Base-by-base conservation (phyloP, 2,113 vertebrate genomes). In the Monopterus albus region DNA sequence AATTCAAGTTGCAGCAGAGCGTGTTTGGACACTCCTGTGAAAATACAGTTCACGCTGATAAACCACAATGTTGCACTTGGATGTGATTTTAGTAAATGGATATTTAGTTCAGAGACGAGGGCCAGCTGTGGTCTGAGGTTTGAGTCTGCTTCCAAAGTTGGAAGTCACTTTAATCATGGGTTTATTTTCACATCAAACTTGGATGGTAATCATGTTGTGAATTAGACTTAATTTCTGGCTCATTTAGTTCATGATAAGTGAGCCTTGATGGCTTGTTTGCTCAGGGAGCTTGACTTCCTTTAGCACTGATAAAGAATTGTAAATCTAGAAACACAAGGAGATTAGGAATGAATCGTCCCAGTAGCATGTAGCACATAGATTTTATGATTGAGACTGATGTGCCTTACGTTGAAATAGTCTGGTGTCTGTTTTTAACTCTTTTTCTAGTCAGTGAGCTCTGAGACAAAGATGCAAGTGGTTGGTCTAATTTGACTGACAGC, bases 101-200 rank as follows among this genome's bases (percentile, higher is more conserved):
- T 79, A 57, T 75, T 79, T 55, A 75, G 68, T 40, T 11, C 36
- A 57, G 56, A 75, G 67, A 81, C 21, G 51, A 69, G 40, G 45
- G 52, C 67, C 78, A 83, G 85, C 83, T 88, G 85, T 55, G 50
- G 72, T 67, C 72, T 78, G 82, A 80, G 78, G 55, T 78, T 74
- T 72, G 77, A 6, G 46, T 78, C 40, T 68, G 69, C 70, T 79
- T 77, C 68, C 84, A 42, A 53, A 61, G 55, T 61, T 58, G 67
- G 59, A 87, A 84, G 74, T 77, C 65, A 72, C 82, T 87, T 87
- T 81, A 87, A 83, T 84, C 80, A 72, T 6, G 43, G 58, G 21
- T 88, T 88, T 84, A 87, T 87, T 88, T 89, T 81, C 79, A 64
- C 75, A 78, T 88, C 68, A 72, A 85, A 82, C 78, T 72, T 17